Conservation (phyloP, 2,888 invertebrate species). For the Drosophila lacicola region DNA sequence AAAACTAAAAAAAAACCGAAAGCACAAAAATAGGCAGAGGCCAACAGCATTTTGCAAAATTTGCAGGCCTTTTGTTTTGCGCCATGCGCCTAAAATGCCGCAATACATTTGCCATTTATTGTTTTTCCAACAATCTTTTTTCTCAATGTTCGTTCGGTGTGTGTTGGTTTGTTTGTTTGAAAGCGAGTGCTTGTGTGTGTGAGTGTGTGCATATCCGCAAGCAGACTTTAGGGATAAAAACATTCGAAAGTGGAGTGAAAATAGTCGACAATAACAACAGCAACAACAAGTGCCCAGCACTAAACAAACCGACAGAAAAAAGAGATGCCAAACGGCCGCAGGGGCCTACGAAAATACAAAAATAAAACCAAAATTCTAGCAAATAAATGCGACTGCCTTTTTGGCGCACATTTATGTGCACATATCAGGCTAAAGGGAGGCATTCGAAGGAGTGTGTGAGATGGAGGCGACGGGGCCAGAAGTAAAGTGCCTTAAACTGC, state of each 20-base stretch:
- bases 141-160: slow-evolving; percentile 35
- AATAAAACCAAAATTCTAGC: slow-evolving; percentile 50
- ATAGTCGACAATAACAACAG: slow-evolving; percentile 59
- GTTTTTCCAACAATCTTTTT: slow-evolving; percentile 73
- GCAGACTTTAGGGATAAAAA: slow-evolving; percentile 79
- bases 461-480: neutral
- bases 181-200: slow-evolving; percentile 9
- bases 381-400: slow-evolving; percentile 60
- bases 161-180: slow-evolving; percentile 31
- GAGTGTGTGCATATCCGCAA: slow-evolving; percentile 71
- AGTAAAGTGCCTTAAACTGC: slow-evolving; percentile 41
- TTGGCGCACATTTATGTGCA: slow-evolving; percentile 39
- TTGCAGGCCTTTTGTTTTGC: slow-evolving; percentile 68
- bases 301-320: slow-evolving; percentile 36
- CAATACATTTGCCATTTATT: slow-evolving; percentile 78
- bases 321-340: slow-evolving; percentile 37
- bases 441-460: neutral
- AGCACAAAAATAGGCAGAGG: slow-evolving; percentile 8
- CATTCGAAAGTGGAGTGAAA: slow-evolving; percentile 74
- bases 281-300: slow-evolving; percentile 36
- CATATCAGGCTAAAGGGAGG: neutral
- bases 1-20: slow-evolving; percentile 21
- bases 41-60: slow-evolving; percentile 62
- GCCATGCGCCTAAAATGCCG: slow-evolving; percentile 74
- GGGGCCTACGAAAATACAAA: slow-evolving; percentile 38